Percentiles rank a stretch among this genome's conserved stretches.
Evolutionary conservation across 2,797 vertebrate genomes (phyloP).

Genomic region (Buceros bicornis): DNA sequence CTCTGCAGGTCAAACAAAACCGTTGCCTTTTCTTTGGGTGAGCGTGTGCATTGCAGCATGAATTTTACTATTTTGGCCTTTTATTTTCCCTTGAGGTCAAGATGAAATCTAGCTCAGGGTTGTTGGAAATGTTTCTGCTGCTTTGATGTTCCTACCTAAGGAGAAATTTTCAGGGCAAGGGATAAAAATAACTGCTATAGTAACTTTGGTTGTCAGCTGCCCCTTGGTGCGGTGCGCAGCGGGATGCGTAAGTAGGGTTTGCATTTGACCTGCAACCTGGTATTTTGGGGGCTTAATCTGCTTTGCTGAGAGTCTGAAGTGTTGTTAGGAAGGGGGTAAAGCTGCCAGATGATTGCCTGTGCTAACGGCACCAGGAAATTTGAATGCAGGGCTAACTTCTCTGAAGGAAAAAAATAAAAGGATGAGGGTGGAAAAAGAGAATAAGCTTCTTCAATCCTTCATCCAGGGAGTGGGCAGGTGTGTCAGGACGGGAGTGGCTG

Average conservation of each 20-base stretch:
- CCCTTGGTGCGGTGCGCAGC: background rate
- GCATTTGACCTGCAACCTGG: background rate
- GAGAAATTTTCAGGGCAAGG: slow-evolving; percentile 1
- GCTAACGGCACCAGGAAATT: background rate
- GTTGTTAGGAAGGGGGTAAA: background rate
- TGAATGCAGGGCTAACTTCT: background rate
- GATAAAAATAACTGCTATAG: slow-evolving; percentile 20
- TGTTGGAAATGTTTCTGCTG: background rate
- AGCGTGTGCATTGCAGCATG: background rate
- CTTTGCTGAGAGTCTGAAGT: background rate
- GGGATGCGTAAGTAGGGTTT: background rate
- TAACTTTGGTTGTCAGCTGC: background rate
- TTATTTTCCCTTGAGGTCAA: background rate
- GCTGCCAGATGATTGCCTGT: background rate
- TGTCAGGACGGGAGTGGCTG: background rate
- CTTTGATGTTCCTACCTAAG: slow-evolving; percentile 14
- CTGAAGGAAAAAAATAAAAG: background rate
- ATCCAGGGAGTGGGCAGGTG: background rate
- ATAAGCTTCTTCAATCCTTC: background rate
- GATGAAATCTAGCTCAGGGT: background rate
- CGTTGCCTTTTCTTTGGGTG: background rate
- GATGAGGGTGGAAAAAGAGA: background rate
- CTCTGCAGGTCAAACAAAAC: background rate
- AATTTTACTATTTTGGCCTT: background rate
- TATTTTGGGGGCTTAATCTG: background rate